A percentile compares a stretch with the other conserved stretches of the same genome.
Conservation (phyloP, 2,888 invertebrate species). For the Galeruca laticollis region DNA sequence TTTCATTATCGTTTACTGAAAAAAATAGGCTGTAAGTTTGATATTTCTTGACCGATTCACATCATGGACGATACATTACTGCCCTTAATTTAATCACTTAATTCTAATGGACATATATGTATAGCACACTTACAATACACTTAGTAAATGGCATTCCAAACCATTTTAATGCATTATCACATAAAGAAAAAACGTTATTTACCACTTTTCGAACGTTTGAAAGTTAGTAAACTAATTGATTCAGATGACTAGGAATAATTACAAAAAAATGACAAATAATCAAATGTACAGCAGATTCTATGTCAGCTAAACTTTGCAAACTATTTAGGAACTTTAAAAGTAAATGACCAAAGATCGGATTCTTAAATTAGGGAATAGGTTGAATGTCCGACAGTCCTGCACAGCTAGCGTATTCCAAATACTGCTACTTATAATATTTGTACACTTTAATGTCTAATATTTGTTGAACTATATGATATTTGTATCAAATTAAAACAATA, state of each 20-base stretch:
- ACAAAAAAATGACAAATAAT: slow-evolving; percentile 47
- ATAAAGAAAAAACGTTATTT: slow-evolving; percentile 53
- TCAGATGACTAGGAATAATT: slow-evolving; percentile 41
- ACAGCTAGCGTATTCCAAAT: background rate
- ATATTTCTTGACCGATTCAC: background rate
- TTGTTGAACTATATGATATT: too few relatives aligned
- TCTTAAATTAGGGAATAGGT: slow-evolving; percentile 30
- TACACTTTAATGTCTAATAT: too few relatives aligned
- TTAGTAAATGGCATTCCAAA: slow-evolving; percentile 64
- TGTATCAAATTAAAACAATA: too few relatives aligned
- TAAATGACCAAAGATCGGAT: slow-evolving; percentile 38
- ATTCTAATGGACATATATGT: slow-evolving; percentile 55
- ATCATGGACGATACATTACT: background rate
- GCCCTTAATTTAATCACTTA: slow-evolving; percentile 42
- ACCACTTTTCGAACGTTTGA: slow-evolving; percentile 47
- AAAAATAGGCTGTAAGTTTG: too few relatives aligned
- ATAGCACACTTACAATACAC: slow-evolving; percentile 65
- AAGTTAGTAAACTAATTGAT: slow-evolving; percentile 40
- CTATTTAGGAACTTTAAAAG: slow-evolving; percentile 48
- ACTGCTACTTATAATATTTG: too few relatives aligned
- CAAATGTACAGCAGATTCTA: slow-evolving; percentile 35
- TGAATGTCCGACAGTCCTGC: background rate
- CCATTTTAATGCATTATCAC: slow-evolving; percentile 56
- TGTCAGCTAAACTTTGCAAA: slow-evolving; percentile 37
- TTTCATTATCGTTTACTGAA: too few relatives aligned